Evolutionary conservation across 2,888 invertebrate species (phyloP).

Genomic region (Zele albiditarsus): DNA sequence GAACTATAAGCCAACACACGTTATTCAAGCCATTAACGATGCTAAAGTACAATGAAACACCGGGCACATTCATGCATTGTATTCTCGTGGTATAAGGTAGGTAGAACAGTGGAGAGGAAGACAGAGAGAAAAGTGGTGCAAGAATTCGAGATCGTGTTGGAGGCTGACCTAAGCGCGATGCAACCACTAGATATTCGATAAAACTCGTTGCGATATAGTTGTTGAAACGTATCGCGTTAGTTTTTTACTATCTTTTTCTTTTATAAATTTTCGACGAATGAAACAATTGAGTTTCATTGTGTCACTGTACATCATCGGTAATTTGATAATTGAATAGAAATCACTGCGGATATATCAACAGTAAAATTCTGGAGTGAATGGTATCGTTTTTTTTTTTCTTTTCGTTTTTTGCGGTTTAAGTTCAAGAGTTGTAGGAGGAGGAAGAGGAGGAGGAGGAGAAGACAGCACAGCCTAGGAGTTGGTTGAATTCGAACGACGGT

Average conservation of each 20-base stretch:
- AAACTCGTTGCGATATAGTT: not conserved
- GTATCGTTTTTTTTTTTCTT: not conserved
- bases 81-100: not conserved
- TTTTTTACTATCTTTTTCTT: not conserved
- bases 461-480: not conserved
- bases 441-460: not conserved
- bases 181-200: not conserved
- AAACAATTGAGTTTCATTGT: too few relatives aligned
- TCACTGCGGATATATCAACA: not conserved
- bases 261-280: not conserved
- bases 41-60: constrained; percentile 23
- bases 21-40: constrained; percentile 22
- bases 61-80: constrained; percentile 16
- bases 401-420: not conserved
- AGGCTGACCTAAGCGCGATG: not conserved
- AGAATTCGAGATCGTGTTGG: not conserved
- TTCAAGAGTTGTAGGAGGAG: not conserved
- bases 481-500: not conserved
- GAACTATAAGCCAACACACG: not conserved
- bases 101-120: not conserved
- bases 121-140: not conserved
- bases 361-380: not conserved
- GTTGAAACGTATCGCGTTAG: not conserved
- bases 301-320: too few relatives aligned
- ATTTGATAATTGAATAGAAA: not conserved